These are phyloP conservation scores for Champsocephalus esox DNA, from an alignment of 2,797 vertebrate genomes.

Conservation along the genomic window DNA sequence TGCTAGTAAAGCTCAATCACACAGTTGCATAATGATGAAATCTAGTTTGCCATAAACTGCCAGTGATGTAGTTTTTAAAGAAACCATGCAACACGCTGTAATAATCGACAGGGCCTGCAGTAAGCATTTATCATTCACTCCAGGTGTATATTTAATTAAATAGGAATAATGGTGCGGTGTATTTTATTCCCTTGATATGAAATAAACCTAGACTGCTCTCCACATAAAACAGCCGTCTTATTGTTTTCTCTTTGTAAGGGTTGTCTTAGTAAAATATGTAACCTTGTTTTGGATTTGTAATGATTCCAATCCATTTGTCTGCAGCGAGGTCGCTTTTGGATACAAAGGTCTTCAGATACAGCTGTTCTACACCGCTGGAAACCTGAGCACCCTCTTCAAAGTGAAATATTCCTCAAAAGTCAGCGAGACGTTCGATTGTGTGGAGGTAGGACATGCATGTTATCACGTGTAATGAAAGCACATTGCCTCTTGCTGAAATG, in stretches of 20 bases:
- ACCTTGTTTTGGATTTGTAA: constrained; percentile 3
- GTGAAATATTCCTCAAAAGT: constrained; percentile 94
- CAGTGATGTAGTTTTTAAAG: constrained; percentile 48
- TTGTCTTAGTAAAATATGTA: background rate
- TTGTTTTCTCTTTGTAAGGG: constrained; percentile 10
- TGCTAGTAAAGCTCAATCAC: constrained; percentile 76
- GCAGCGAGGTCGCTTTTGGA: constrained; percentile 97
- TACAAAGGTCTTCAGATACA: constrained; percentile 96
- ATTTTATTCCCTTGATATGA: constrained; percentile 9
- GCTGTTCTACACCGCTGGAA: constrained; percentile 94
- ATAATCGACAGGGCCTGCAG: constrained; percentile 29
- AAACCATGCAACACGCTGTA: constrained; percentile 53
- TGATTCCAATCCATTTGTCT: constrained; percentile 40
- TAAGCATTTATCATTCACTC: constrained; percentile 40
- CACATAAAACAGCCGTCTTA: background rate
- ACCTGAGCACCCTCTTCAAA: constrained; percentile 94
- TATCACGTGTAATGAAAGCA: background rate
- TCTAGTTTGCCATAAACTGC: constrained; percentile 56
- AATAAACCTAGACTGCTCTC: background rate
- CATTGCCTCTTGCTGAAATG: constrained; percentile 1
- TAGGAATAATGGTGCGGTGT: constrained; percentile 29
- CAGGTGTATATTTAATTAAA: constrained; percentile 38
- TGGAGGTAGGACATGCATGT: constrained; percentile 88
- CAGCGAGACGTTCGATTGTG: constrained; percentile 93
- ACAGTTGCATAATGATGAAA: constrained; percentile 74